Evolutionary conservation across 2,113 vertebrate species (phyloP).

Genomic region (Capreolus pygargus): DNA sequence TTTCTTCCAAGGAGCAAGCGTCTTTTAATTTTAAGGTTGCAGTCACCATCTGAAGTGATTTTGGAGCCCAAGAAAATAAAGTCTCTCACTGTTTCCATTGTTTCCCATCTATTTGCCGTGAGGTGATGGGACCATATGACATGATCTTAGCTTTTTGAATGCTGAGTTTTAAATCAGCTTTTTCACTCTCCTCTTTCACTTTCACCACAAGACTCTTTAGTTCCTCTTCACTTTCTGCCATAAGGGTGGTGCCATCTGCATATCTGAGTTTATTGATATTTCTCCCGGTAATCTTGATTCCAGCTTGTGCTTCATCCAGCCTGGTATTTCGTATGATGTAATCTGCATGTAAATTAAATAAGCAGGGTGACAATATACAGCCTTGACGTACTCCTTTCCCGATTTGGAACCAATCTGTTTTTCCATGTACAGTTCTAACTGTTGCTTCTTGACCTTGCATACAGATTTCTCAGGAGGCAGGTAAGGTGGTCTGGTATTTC

Average conservation of each 20-base stretch:
- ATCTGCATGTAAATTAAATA: background rate
- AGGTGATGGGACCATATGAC: background rate
- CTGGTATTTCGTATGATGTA: background rate
- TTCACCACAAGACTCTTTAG: background rate
- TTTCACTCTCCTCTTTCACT: background rate
- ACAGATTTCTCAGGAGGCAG: background rate
- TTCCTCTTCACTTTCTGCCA: background rate
- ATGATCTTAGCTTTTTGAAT: background rate
- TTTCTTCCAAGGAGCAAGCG: background rate
- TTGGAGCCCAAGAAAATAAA: background rate
- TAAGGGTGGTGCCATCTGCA: background rate
- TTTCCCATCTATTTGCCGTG: background rate
- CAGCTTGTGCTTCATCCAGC: background rate
- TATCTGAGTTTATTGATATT: background rate
- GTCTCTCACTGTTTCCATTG: background rate
- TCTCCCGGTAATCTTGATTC: background rate
- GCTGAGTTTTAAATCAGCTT: background rate
- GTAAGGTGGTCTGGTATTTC: background rate
- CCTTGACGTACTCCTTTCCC: background rate
- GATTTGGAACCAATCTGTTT: background rate
- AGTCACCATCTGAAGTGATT: background rate
- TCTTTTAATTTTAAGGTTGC: background rate
- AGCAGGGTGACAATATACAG: background rate
- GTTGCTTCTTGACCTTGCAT: background rate
- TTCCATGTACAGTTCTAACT: background rate